Base-by-base conservation (phyloP, 2,797 vertebrate genomes). In the Danio choprae region DNA sequence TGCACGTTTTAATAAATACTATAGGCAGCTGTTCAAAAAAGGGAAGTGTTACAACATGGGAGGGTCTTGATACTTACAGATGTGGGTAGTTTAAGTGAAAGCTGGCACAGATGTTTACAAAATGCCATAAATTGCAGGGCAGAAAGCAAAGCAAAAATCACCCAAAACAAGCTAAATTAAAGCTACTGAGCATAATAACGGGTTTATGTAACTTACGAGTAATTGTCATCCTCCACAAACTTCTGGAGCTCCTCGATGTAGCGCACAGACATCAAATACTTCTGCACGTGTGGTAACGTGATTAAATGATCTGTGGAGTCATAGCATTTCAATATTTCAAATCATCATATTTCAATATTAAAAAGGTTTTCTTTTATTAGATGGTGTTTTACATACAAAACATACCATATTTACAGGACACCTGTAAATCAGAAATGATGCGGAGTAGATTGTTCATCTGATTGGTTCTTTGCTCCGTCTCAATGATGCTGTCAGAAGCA, bases 401-500 rank as follows among this genome's bases (percentile, higher is more conserved):
- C 80, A 60, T 48, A 99, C 97, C 97, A 3, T 98, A 98, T 87
- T 93, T 96, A 87, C 96, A 97, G 81, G 96, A 99, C 90, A 97
- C 93, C 91, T 99, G 97, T 74, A 98, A 92, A 88, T 98, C 97
- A 0, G 97, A 95, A 84, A 99, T 97, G 86, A 97, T 94, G 86
- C 97, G 93, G 59, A 99, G 94, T 68, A 99, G 96, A 86, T 99
- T 99, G 93, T 99, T 99, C 97, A 99, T 99, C 88, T 98, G 96
- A 89, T 98, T 98, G 88, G 96, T 96, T 86, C 97, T 91, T 88
- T 98, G 97, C 88, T 99, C 96, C 0, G 97, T 98, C 90, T 98
- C 97, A 85, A 99, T 96, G 90, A 99, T 99, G 88, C 97, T 98
- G 88, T 96, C 97, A 12, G 97, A 98, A 11, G 97, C 96, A 0